A percentile compares a stretch with the other conserved stretches of the same genome.
phyloP scores from a whole-genome alignment of 2,888 invertebrate species.

The Apamea crenata region DNA sequence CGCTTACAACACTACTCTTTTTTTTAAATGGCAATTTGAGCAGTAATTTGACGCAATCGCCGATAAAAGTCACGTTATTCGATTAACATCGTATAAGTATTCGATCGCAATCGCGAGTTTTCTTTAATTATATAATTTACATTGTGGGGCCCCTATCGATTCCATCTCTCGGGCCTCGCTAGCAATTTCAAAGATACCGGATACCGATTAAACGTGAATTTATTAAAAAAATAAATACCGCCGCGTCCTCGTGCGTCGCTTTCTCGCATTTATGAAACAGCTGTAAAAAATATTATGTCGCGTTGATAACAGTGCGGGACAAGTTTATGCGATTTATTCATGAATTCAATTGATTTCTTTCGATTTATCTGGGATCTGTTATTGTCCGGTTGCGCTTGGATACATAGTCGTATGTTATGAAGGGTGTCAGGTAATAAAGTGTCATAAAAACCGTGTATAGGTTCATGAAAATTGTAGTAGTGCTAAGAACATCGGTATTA shows the following conservation, averaged over 20 bases:
- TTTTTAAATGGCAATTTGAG: constrained; percentile 70
- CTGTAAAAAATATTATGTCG: constrained; percentile 85
- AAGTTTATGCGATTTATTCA: constrained; percentile 87
- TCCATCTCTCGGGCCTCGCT: constrained; percentile 82
- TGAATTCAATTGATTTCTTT: constrained; percentile 87
- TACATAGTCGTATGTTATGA: constrained; percentile 68
- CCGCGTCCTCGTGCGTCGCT: constrained; percentile 72
- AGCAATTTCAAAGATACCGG: constrained; percentile 86
- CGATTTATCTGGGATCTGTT: constrained; percentile 79
- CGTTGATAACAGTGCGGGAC: constrained; percentile 80
- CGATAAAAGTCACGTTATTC: constrained; percentile 80
- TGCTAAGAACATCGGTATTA: constrained; percentile 78
- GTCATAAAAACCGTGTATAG: constrained; percentile 75
- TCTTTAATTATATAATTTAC: constrained; percentile 89
- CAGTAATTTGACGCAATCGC: constrained; percentile 75
- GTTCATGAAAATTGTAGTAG: constrained; percentile 79
- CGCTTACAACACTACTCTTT: constrained; percentile 55
- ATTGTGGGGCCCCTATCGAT: constrained; percentile 82
- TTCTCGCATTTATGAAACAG: constrained; percentile 79
- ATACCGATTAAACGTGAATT: constrained; percentile 84
- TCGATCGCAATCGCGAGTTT: constrained; percentile 83
- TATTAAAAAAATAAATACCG: constrained; percentile 82
- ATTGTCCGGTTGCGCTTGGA: constrained; percentile 68
- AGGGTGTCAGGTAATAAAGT: constrained; percentile 76
- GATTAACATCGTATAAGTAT: constrained; percentile 81